A percentile compares a stretch with the other conserved stretches of the same genome.
Conservation (phyloP, 1,140 invertebrate species). For the Leucophenga varia region DNA sequence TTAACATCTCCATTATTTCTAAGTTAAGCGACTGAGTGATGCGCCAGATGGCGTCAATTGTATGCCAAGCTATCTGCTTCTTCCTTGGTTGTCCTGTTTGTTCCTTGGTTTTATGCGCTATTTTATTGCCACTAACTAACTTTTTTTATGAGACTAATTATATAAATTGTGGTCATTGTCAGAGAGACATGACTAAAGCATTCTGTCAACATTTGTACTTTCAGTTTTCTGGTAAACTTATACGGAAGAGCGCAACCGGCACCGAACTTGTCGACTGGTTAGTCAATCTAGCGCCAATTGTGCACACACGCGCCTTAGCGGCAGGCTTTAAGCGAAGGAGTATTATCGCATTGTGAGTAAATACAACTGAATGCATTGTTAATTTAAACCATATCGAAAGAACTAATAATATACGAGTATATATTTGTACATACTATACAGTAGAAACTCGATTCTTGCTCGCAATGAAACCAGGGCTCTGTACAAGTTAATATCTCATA, state of each 20-base stretch:
- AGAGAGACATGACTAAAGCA: slow-evolving; percentile 5
- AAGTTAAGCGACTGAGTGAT: slow-evolving; percentile 43
- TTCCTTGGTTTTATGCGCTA: not conserved
- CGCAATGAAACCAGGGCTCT: too few relatives aligned
- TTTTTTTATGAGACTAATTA: not conserved
- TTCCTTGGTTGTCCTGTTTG: not conserved
- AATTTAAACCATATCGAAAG: too few relatives aligned
- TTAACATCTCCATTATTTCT: not conserved
- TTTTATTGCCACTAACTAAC: not conserved
- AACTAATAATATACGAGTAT: too few relatives aligned
- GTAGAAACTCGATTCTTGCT: too few relatives aligned
- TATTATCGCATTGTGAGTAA: slow-evolving; percentile 74
- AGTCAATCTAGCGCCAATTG: slow-evolving; percentile 60
- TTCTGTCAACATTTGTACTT: slow-evolving; percentile 6
- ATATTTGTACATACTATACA: too few relatives aligned
- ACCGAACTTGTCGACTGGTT: slow-evolving; percentile 82
- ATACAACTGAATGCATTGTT: too few relatives aligned
- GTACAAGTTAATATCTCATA: too few relatives aligned
- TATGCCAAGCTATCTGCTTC: too few relatives aligned
- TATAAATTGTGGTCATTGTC: slow-evolving; percentile 4
- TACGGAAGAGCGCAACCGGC: slow-evolving; percentile 63
- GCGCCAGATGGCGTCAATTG: not conserved
- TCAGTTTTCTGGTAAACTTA: slow-evolving; percentile 62
- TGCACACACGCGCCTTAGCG: slow-evolving; percentile 70
- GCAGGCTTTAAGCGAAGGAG: slow-evolving; percentile 83